These are phyloP conservation scores for Prionace glauca DNA, from an alignment of 2,797 vertebrate species.

Conservation along the genomic window DNA sequence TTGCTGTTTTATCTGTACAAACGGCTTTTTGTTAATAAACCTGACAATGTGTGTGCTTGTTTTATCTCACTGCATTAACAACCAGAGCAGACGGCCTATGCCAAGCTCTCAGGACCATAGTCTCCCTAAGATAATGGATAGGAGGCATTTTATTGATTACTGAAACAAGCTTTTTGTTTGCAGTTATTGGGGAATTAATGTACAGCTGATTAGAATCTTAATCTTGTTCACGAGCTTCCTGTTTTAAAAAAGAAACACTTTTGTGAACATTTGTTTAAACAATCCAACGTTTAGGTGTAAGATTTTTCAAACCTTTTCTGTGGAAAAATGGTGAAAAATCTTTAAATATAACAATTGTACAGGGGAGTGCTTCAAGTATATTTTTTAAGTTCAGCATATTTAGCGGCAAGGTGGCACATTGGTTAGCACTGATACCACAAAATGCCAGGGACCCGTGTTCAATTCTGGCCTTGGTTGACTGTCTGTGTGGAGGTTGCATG, in stretches of 20 bases:
- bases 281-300: background rate
- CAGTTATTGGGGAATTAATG: background rate
- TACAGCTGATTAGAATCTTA: background rate
- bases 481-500: too few species aligned
- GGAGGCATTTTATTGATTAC: background rate
- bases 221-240: background rate
- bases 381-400: background rate
- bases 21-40: background rate
- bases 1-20: background rate
- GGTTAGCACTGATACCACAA: too few species aligned
- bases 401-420: too few species aligned
- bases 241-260: background rate
- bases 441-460: too few species aligned
- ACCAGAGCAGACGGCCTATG: background rate
- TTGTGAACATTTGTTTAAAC: background rate
- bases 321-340: background rate
- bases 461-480: too few species aligned
- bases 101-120: background rate
- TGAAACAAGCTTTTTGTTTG: background rate
- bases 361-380: background rate
- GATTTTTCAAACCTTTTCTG: background rate
- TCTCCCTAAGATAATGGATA: background rate
- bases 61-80: background rate
- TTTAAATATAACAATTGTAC: background rate
- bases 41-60: background rate